Percentiles rank a stretch among this genome's conserved stretches.
Evolutionary conservation across 1,140 invertebrate species (phyloP).

Genomic region (Ceratina japonica): DNA sequence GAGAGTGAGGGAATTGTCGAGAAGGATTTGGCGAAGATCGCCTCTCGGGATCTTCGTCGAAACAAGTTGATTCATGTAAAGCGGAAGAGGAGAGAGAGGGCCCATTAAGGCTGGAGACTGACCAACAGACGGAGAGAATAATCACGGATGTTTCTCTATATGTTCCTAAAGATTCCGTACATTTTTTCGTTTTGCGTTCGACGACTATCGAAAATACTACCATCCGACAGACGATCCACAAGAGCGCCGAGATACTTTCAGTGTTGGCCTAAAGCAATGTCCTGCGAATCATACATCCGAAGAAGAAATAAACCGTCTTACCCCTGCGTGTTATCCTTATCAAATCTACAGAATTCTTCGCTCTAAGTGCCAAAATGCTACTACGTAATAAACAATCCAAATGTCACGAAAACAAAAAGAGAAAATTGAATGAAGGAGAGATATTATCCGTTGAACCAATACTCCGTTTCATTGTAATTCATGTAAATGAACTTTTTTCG

Average conservation of each 20-base stretch:
- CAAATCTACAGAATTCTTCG: slow-evolving; percentile 36
- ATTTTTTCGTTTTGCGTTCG: slow-evolving; percentile 20
- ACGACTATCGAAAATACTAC: neutral
- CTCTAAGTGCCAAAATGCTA: slow-evolving; percentile 59
- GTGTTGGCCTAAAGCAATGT: slow-evolving; percentile 40
- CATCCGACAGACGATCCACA: neutral
- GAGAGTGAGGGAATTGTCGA: neutral
- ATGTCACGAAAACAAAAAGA: slow-evolving; percentile 3
- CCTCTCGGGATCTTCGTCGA: slow-evolving; percentile 4
- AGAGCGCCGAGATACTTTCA: neutral
- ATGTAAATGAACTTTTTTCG: slow-evolving; percentile 48
- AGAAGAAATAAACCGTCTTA: neutral
- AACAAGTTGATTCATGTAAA: neutral
- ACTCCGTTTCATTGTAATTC: slow-evolving; percentile 49
- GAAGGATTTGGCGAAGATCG: slow-evolving; percentile 8
- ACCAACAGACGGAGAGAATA: slow-evolving; percentile 31
- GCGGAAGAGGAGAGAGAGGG: slow-evolving; percentile 23
- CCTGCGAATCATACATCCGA: neutral
- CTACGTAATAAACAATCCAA: slow-evolving; percentile 20
- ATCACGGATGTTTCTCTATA: slow-evolving; percentile 38
- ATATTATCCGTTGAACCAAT: slow-evolving; percentile 37
- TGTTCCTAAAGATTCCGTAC: slow-evolving; percentile 50
- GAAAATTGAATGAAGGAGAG: neutral
- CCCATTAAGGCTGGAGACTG: slow-evolving; percentile 29
- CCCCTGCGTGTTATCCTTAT: slow-evolving; percentile 8